phyloP scores from a whole-genome alignment of 2,113 vertebrate genomes.

The Atractosteus spatula region DNA sequence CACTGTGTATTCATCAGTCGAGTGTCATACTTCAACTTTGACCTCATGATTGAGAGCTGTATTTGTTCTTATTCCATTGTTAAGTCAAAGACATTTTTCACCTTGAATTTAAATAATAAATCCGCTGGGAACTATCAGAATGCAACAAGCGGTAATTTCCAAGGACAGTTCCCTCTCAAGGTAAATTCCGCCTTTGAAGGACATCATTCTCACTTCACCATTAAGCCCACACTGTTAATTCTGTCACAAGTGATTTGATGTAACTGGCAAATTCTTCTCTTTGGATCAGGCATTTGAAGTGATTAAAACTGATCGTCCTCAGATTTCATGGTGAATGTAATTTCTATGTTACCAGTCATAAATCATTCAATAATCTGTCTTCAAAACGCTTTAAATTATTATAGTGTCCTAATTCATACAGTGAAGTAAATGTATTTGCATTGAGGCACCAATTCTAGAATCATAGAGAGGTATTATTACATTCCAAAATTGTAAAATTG shows the following conservation, averaged over 20 bases:
- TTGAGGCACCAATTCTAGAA: background rate
- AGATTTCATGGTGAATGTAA: background rate
- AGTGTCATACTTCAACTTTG: no score
- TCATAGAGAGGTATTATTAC: background rate
- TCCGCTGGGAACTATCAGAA: background rate
- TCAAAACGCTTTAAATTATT: background rate
- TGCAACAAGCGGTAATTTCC: background rate
- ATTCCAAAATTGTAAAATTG: no score
- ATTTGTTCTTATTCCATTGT: no score
- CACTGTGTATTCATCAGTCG: no score
- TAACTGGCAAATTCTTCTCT: conserved; percentile 1
- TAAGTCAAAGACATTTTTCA: no score
- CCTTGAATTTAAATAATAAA: background rate
- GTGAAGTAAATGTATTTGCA: background rate
- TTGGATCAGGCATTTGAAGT: background rate
- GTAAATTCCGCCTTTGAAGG: background rate
- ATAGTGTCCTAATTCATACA: background rate
- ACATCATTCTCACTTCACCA: background rate
- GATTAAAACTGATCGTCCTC: background rate
- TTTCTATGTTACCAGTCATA: background rate
- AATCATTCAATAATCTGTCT: background rate
- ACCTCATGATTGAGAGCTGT: no score
- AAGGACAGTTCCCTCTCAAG: background rate
- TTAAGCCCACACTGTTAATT: conserved; percentile 4
- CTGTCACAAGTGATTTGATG: conserved; percentile 14